These are phyloP conservation scores for Lithobius niger DNA, from an alignment of 1,140 invertebrate genomes.

Conservation along the genomic window DNA sequence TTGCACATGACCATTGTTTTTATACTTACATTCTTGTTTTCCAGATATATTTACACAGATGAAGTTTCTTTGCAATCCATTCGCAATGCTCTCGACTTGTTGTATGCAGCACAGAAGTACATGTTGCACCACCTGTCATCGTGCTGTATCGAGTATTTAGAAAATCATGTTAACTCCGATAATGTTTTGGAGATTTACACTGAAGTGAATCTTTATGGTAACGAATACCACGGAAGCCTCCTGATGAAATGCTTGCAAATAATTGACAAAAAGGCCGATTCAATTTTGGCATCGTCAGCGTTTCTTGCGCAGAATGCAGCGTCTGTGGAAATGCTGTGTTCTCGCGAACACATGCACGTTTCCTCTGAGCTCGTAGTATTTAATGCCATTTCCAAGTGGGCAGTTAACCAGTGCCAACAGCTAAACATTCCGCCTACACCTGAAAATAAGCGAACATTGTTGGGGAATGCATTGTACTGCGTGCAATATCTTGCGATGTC, in stretches of 20 bases:
- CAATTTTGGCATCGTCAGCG: background rate
- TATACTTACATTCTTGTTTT: background rate
- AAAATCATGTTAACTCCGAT: background rate
- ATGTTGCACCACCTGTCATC: background rate
- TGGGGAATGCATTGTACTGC: background rate
- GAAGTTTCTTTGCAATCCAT: background rate
- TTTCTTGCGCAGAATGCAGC: background rate
- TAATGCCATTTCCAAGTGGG: background rate
- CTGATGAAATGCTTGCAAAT: background rate
- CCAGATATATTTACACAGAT: background rate
- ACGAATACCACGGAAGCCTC: background rate
- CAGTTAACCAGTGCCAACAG: background rate
- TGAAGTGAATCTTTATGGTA: background rate
- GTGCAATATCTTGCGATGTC: background rate
- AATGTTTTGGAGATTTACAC: background rate
- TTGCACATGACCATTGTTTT: no score
- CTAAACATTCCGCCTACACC: background rate
- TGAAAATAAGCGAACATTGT: background rate
- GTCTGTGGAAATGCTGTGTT: background rate
- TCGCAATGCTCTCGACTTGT: background rate
- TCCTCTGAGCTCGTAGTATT: background rate
- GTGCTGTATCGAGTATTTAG: background rate
- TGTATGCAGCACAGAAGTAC: background rate
- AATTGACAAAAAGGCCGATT: background rate
- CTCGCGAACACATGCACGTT: background rate